phyloP scores from a whole-genome alignment of 2,113 vertebrate species.

The Nibea coibor region DNA sequence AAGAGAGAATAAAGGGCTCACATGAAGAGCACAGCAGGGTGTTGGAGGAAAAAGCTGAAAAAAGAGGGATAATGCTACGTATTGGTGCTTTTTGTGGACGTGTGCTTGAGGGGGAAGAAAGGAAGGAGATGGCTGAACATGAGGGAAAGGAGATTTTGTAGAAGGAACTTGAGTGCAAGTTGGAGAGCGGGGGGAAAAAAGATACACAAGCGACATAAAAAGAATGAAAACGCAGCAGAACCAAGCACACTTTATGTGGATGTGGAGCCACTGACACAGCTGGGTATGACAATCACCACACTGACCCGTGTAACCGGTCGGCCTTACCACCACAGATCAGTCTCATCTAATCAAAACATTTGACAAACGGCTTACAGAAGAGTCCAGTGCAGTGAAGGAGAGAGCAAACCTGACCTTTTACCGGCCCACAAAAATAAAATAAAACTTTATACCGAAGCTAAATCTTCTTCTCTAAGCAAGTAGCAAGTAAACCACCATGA shows the following conservation, averaged over 20 bases:
- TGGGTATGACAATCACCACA: background rate
- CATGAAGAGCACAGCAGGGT: slow-evolving; percentile 34
- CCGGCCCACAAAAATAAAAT: background rate
- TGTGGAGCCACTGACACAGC: background rate
- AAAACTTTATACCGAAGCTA: background rate
- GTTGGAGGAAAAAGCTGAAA: slow-evolving; percentile 3
- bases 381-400: background rate
- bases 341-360: background rate
- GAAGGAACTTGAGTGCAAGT: background rate
- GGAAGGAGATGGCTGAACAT: background rate
- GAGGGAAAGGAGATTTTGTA: background rate
- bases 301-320: background rate
- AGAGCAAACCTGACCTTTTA: background rate
- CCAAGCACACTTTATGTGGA: background rate
- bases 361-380: background rate
- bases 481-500: background rate
- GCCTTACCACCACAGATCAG: background rate
- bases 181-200: background rate
- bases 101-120: background rate
- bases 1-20: background rate
- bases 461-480: no score
- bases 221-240: background rate
- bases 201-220: background rate
- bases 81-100: background rate
- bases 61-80: slow-evolving; percentile 1